phyloP scores from a whole-genome alignment of 2,113 vertebrate genomes.

The Catharus bicknelli region DNA sequence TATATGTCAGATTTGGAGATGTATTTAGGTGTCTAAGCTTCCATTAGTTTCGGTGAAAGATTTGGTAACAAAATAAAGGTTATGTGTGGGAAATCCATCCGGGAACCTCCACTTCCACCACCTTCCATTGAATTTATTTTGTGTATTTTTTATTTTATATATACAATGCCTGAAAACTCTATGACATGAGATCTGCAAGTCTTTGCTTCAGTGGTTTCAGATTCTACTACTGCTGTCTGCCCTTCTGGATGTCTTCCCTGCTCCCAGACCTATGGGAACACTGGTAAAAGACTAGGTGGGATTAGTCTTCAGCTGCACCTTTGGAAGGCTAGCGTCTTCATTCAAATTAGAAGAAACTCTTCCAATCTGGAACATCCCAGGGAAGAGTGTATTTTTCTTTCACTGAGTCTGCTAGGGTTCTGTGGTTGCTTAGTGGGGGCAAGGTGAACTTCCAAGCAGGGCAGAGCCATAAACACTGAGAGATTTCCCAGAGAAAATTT shows the following conservation, averaged over 20 bases:
- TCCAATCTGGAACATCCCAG: neutral
- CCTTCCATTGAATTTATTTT: neutral
- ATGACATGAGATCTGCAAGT: neutral
- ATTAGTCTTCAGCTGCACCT: neutral
- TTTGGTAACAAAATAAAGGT: neutral
- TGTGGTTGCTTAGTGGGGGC: neutral
- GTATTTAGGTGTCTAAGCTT: neutral
- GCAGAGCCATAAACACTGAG: neutral
- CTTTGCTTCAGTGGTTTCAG: neutral
- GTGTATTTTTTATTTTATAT: neutral
- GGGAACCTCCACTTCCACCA: neutral
- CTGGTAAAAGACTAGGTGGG: accelerated
- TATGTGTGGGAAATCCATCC: neutral
- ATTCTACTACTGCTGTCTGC: accelerated
- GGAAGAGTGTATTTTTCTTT: neutral
- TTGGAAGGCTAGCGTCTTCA: neutral
- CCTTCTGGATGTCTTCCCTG: neutral
- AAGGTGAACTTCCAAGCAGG: neutral
- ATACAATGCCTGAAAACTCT: neutral
- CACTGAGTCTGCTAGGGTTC: neutral
- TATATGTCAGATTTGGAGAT: neutral
- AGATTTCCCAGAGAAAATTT: neutral
- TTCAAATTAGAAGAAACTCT: neutral
- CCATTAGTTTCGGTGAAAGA: neutral
- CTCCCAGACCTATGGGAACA: neutral